A percentile compares a stretch with the other conserved stretches of the same genome.
These are phyloP conservation scores for Peromyscus eremicus DNA, from an alignment of 2,797 vertebrate genomes.

Conservation along the genomic window DNA sequence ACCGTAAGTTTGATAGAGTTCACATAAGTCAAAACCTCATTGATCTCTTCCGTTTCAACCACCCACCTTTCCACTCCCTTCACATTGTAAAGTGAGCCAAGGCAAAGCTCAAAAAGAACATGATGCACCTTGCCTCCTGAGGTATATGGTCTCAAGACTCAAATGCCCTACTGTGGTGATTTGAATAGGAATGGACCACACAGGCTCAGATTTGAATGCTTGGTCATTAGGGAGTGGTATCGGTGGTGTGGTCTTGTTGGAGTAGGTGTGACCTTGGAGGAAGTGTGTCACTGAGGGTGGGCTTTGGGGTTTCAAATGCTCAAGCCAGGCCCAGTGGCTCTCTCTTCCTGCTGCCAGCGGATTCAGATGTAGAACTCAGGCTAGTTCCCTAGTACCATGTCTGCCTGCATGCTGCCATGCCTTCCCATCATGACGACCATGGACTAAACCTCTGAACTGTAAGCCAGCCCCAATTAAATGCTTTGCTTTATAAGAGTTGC, in stretches of 20 bases:
- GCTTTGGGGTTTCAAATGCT: not conserved
- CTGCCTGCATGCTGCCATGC: not conserved
- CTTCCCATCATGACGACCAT: not conserved
- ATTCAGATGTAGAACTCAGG: not conserved
- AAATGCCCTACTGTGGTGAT: not conserved
- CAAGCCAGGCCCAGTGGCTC: not conserved
- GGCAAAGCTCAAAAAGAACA: not conserved
- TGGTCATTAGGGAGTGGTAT: not conserved
- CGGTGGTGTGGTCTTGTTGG: not conserved
- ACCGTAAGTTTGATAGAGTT: not conserved
- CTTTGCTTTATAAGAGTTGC: not conserved
- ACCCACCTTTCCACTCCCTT: not conserved
- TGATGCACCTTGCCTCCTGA: not conserved
- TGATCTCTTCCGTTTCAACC: not conserved
- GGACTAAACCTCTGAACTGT: not conserved
- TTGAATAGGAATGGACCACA: not conserved
- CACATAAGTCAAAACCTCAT: not conserved
- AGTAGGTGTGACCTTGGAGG: no score
- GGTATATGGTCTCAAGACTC: not conserved
- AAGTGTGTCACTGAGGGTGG: not conserved
- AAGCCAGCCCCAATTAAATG: not conserved
- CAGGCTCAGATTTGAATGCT: not conserved
- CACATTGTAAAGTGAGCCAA: not conserved
- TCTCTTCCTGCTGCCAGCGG: not conserved
- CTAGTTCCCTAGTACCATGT: not conserved